Evolutionary conservation across 2,797 vertebrate species (phyloP), one percentile per base, ranked within the genome.

Genomic region (Aotus griseimembra): DNA sequence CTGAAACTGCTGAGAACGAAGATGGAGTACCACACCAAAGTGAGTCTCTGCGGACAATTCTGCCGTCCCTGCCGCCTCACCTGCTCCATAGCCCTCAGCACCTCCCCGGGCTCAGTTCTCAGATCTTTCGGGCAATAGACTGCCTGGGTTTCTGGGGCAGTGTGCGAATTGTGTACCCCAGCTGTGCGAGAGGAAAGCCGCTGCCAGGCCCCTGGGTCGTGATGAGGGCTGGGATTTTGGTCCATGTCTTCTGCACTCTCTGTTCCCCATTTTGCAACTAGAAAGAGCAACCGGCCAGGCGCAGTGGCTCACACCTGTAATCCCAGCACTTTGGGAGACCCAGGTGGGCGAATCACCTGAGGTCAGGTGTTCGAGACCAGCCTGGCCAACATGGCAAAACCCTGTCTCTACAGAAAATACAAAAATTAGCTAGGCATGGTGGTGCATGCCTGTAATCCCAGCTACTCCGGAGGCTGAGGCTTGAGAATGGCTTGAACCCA

Each of bases 11-110:
- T 99, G 99, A 99, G 99, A 99, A 99, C 99, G 97, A 99, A 99
- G 99, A 99, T 99, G 99, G 99, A 99, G 98, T 99, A 99, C 98
- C 99, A 99, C 98, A 99, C 99, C 98, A 99, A 99, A 99, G 99
- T 99, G 98, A 99, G 99, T 44, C 6, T 83, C 5, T 20, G 26
- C 15, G 0, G 11, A 7, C 33, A 1, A 3, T 10, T 20, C 84
- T 19, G 7, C 24, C 2, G 0, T 20, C 64, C 33, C 85, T 1
- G 1, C 13, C 4, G 2, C 76, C 19, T 41, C 52, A 11, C 44
- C 28, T 14, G 30, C 12, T 1, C 11, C 0, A 4, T 3, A 48
- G 41, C 33, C 84, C 73, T 33, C 46, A 9, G 76, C 11, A 7
- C 14, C 4, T 22, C n/a, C 1, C 0, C 28, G 39, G 28, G 58